A percentile compares a stretch with the other conserved stretches of the same genome.
These are phyloP conservation scores for Spondyliosoma cantharus DNA, from an alignment of 2,797 vertebrate genomes.

Conservation along the genomic window DNA sequence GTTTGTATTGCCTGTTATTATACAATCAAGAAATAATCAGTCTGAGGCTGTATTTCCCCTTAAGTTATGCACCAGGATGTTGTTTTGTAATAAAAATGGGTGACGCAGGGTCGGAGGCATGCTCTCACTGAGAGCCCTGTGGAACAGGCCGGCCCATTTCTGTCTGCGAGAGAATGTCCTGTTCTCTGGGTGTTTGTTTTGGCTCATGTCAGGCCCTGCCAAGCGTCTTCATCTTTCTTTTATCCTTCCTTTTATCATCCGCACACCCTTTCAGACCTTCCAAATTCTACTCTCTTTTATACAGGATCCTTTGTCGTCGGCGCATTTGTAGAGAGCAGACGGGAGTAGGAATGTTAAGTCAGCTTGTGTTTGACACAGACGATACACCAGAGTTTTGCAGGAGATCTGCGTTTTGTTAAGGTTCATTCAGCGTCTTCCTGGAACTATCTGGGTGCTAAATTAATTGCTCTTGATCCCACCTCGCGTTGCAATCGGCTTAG, in stretches of 20 bases:
- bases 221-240: constrained; percentile 73
- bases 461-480: constrained; percentile 81
- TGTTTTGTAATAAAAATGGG: constrained; percentile 61
- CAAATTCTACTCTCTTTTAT: constrained; percentile 43
- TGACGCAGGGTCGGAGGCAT: constrained; percentile 68
- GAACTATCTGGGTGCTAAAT: constrained; percentile 81
- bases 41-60: constrained; percentile 19
- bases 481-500: constrained; percentile 80
- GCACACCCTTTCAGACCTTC: constrained; percentile 55
- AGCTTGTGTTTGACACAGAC: constrained; percentile 43
- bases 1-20: neutral
- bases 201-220: constrained; percentile 73
- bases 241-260: constrained; percentile 60
- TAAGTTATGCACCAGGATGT: constrained; percentile 50
- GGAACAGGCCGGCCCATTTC: constrained; percentile 74
- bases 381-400: constrained; percentile 45
- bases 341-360: constrained; percentile 58
- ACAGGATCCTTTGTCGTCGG: constrained; percentile 21
- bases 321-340: constrained; percentile 42
- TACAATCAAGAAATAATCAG: neutral
- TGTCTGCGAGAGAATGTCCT: constrained; percentile 79
- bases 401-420: constrained; percentile 53
- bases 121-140: constrained; percentile 53
- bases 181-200: constrained; percentile 83
- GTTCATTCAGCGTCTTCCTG: constrained; percentile 69